A percentile compares a stretch with the other conserved stretches of the same genome.
These are phyloP conservation scores for Zootermopsis nevadensis DNA, from an alignment of 2,888 invertebrate genomes.

Conservation along the genomic window DNA sequence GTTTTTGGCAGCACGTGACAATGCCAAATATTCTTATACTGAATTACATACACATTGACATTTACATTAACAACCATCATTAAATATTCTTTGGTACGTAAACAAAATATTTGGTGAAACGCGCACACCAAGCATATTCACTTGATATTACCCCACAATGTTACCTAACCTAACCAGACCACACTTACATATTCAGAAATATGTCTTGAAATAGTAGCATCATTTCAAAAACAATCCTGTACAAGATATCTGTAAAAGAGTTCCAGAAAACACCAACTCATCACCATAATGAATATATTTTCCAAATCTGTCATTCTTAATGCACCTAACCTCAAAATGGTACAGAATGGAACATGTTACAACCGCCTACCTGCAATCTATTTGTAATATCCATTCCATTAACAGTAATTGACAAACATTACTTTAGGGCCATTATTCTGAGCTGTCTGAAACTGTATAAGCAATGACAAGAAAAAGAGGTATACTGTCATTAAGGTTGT, in stretches of 20 bases:
- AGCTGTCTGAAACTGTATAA: too few relatives aligned
- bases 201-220: background rate
- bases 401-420: too few relatives aligned
- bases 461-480: too few relatives aligned
- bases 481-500: too few relatives aligned
- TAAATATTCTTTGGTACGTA: slow-evolving; percentile 5
- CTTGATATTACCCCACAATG: background rate
- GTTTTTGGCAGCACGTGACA: background rate
- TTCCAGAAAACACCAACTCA: too few relatives aligned
- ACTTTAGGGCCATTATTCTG: too few relatives aligned
- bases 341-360: too few relatives aligned
- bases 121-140: background rate
- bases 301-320: too few relatives aligned
- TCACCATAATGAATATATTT: too few relatives aligned
- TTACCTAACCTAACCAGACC: background rate
- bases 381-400: too few relatives aligned
- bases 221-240: background rate
- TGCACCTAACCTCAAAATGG: too few relatives aligned
- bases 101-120: background rate
- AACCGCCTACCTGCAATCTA: too few relatives aligned
- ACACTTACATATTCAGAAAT: background rate
- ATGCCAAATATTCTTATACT: background rate
- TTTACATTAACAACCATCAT: background rate
- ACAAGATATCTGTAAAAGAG: background rate
- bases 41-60: background rate